Percentiles rank a stretch among this genome's conserved stretches.
These are phyloP conservation scores for Hemistola chrysoprasaria DNA, from an alignment of 2,888 invertebrate genomes.

Conservation along the genomic window DNA sequence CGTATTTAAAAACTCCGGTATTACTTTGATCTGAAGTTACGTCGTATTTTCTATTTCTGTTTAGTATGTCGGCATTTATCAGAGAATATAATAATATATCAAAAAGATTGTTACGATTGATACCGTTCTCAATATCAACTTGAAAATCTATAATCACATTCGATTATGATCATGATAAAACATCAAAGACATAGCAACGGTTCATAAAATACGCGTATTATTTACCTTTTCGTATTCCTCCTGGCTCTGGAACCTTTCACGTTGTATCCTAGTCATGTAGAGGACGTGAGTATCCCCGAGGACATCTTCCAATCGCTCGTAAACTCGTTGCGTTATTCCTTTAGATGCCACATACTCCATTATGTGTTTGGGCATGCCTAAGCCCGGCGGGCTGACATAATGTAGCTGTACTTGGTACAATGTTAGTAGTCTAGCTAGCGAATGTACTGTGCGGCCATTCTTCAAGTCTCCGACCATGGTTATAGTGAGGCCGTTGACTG, in stretches of 20 bases:
- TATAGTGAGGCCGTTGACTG: slow-evolving; percentile 97
- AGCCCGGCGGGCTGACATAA: slow-evolving; percentile 93
- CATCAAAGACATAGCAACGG: slow-evolving; percentile 2
- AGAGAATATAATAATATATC: no score
- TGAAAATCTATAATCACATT: slow-evolving; percentile 2
- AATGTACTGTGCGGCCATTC: slow-evolving; percentile 99
- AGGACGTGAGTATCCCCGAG: slow-evolving; percentile 97
- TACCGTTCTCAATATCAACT: no score
- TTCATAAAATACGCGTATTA: background rate
- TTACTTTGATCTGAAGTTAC: no score
- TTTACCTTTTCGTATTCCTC: slow-evolving; percentile 94
- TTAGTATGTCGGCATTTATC: no score
- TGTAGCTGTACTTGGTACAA: slow-evolving; percentile 96
- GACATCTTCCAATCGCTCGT: slow-evolving; percentile 90
- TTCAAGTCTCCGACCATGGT: slow-evolving; percentile 99
- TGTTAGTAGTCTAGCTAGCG: slow-evolving; percentile 95
- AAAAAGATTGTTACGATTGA: no score
- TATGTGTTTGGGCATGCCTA: slow-evolving; percentile 96
- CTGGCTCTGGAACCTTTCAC: slow-evolving; percentile 92
- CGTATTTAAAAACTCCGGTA: no score
- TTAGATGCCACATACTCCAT: slow-evolving; percentile 89
- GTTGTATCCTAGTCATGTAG: slow-evolving; percentile 99
- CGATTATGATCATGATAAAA: slow-evolving; percentile 3
- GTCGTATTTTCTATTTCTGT: no score
- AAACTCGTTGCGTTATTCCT: slow-evolving; percentile 89